Percentiles rank a stretch among this genome's conserved stretches.
phyloP scores from a whole-genome alignment of 1,140 invertebrate genomes.

The Apis mellifera region Amel_HAv3.1 CM009932.2:2434001-2434500 shows the following conservation, averaged over 20 bases:
- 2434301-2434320: no score
- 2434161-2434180: slow-evolving; percentile 88
- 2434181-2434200: slow-evolving; percentile 77
- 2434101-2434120: slow-evolving; percentile 90
- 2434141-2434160: slow-evolving; percentile 93
- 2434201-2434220: background rate
- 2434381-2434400: no score
- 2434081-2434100: slow-evolving; percentile 85
- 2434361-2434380: no score
- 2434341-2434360: no score
- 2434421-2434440: no score
- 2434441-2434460: no score
- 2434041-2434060: slow-evolving; percentile 90
- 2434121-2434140: slow-evolving; percentile 89
- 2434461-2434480: no score
- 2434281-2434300: background rate
- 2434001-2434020: slow-evolving; percentile 88
- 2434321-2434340: no score
- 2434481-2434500: no score
- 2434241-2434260: background rate
- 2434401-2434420: no score
- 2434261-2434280: background rate
- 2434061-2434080: slow-evolving; percentile 90
- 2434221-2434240: background rate
- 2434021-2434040: slow-evolving; percentile 87